A percentile compares a stretch with the other conserved stretches of the same genome.
phyloP scores from a whole-genome alignment of 2,113 vertebrate genomes.

The Camarhynchus parvulus region DNA sequence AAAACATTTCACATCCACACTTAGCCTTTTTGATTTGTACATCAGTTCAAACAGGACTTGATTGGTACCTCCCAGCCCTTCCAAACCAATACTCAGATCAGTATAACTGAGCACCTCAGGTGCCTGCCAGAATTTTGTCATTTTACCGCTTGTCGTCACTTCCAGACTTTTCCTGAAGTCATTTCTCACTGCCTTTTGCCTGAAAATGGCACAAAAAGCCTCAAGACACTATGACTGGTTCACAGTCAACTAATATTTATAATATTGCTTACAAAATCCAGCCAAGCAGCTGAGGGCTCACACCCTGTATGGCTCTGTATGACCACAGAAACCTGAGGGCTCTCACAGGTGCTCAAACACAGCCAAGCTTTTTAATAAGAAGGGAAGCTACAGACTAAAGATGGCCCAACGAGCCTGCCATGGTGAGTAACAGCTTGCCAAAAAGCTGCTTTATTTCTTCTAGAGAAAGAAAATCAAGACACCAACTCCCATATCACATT shows the following conservation, averaged over 20 bases:
- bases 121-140: neutral
- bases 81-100: neutral
- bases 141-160: neutral
- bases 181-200: neutral
- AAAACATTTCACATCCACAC: neutral
- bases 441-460: neutral
- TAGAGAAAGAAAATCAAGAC: neutral
- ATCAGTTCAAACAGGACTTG: neutral
- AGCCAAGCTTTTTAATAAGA: neutral
- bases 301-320: neutral
- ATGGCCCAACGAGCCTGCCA: accelerated
- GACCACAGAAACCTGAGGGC: neutral
- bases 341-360: accelerated
- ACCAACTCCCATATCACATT: neutral
- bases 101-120: neutral
- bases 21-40: neutral
- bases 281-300: neutral
- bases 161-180: neutral
- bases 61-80: neutral
- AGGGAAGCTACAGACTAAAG: neutral
- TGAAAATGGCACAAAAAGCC: neutral
- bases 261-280: neutral
- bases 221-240: neutral
- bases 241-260: neutral
- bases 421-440: neutral